Evolutionary conservation across 2,113 vertebrate genomes (phyloP).

Genomic region (Plotosus lineatus): DNA sequence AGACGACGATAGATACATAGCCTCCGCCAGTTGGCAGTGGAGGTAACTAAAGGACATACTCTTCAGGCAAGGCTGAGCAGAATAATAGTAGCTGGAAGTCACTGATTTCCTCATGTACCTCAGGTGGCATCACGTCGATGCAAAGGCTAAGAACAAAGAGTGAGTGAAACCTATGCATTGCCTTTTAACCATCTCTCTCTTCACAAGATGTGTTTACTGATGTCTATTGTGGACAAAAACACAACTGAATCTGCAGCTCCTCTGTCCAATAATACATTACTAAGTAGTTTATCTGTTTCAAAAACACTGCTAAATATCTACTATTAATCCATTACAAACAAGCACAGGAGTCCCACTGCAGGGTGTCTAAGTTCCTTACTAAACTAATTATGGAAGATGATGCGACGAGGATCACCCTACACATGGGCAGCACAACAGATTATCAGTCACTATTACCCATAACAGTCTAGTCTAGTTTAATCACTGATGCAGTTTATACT

Average conservation of each 20-base stretch:
- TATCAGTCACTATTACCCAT: background rate
- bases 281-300: background rate
- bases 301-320: background rate
- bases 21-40: no score
- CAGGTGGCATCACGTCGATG: background rate
- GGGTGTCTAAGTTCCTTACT: background rate
- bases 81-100: background rate
- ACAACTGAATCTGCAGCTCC: background rate
- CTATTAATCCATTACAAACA: background rate
- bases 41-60: background rate
- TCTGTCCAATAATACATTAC: background rate
- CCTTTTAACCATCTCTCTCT: background rate
- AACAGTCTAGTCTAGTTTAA: background rate
- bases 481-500: background rate
- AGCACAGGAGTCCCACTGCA: background rate
- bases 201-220: background rate
- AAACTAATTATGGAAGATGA: background rate
- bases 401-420: no score
- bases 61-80: background rate
- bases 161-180: background rate
- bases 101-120: background rate
- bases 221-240: background rate
- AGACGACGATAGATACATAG: no score
- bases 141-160: background rate
- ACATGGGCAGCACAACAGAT: background rate